Evolutionary conservation across 2,888 invertebrate genomes (phyloP).

Genomic region (Xanthostigma xanthostigma): DNA sequence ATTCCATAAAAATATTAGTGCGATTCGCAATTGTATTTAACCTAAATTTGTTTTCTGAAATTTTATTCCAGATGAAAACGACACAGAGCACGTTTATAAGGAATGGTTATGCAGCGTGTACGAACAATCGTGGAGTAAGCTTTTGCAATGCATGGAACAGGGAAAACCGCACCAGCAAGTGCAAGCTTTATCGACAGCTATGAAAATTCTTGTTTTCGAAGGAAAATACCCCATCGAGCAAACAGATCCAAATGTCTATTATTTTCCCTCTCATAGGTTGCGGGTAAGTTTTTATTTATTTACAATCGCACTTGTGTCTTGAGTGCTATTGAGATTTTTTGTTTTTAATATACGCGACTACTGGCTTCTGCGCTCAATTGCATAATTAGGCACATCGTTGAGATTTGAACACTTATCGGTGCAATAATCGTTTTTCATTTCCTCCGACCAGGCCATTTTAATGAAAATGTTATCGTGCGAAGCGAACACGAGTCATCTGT

Average conservation of each 20-base stretch:
- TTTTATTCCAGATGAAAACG: too few relatives aligned
- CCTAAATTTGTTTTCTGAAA: too few relatives aligned
- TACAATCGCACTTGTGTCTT: background rate
- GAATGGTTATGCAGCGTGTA: conserved; percentile 58
- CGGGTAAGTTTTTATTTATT: conserved; percentile 29
- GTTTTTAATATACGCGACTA: conserved; percentile 2
- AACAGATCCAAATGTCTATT: conserved; percentile 32
- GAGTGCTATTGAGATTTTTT: background rate
- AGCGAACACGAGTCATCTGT: conserved; percentile 40
- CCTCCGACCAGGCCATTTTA: conserved; percentile 38
- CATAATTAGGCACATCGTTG: too few relatives aligned
- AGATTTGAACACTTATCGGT: too few relatives aligned
- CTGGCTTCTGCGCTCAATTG: too few relatives aligned
- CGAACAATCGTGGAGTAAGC: conserved; percentile 43
- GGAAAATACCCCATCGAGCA: conserved; percentile 49
- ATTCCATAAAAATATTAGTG: too few relatives aligned
- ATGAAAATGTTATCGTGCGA: conserved; percentile 46
- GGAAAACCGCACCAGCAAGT: conserved; percentile 13
- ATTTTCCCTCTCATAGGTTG: conserved; percentile 50
- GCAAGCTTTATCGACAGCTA: conserved; percentile 48
- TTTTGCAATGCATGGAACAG: conserved; percentile 38
- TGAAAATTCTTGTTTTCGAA: conserved; percentile 59
- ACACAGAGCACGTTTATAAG: conserved; percentile 44
- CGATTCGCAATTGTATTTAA: too few relatives aligned
- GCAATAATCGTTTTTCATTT: too few relatives aligned